Percentiles rank a stretch among this genome's conserved stretches.
Conservation (phyloP, 2,888 invertebrate genomes). For the Chrysodeixis includens region DNA sequence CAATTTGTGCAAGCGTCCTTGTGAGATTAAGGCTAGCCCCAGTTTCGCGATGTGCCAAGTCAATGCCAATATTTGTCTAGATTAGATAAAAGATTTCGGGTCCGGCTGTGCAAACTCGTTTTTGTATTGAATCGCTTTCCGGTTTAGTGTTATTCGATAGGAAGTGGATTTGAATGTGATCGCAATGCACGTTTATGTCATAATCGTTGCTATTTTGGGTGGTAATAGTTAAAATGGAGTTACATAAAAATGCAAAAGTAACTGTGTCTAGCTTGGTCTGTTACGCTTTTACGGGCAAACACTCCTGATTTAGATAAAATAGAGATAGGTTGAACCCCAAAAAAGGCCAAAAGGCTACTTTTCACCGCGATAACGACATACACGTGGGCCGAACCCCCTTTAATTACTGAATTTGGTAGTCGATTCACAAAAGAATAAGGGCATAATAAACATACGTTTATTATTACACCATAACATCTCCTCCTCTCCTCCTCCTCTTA, state of each 20-base stretch:
- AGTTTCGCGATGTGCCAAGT: constrained; percentile 74
- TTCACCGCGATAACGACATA: background rate
- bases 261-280: background rate
- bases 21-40: constrained; percentile 53
- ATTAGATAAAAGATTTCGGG: constrained; percentile 76
- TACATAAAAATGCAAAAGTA: background rate
- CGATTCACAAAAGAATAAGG: background rate
- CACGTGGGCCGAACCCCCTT: too few species aligned
- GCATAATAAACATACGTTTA: background rate
- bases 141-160: constrained; percentile 57
- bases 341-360: too few species aligned
- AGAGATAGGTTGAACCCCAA: too few species aligned
- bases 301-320: too few species aligned
- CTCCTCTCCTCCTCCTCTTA: background rate
- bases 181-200: constrained; percentile 38
- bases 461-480: background rate
- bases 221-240: constrained; percentile 11
- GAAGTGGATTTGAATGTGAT: constrained; percentile 56
- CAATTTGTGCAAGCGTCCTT: constrained; percentile 40
- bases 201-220: constrained; percentile 39
- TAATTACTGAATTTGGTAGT: too few species aligned
- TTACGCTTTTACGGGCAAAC: too few species aligned
- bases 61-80: constrained; percentile 78
- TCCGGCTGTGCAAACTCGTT: constrained; percentile 62
- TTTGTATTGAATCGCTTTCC: constrained; percentile 63